Evolutionary conservation across 2,113 vertebrate genomes (phyloP).

Genomic region (Petrocephalus microphthalmus): DNA sequence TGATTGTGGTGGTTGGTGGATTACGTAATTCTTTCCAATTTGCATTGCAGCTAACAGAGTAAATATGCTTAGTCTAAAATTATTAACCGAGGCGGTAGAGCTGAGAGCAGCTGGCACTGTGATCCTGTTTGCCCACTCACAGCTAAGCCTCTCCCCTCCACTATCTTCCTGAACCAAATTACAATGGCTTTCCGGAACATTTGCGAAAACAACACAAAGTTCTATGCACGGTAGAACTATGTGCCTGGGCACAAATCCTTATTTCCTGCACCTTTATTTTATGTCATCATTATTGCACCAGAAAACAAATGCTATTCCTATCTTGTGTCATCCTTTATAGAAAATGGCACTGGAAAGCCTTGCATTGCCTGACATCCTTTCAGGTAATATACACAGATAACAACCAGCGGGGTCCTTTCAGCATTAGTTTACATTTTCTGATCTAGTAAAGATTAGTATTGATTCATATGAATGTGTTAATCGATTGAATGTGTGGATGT

Average conservation of each 20-base stretch:
- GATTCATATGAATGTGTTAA: background rate
- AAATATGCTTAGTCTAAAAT: background rate
- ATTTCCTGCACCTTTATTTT: background rate
- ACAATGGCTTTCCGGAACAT: background rate
- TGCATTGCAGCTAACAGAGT: background rate
- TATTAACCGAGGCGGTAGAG: background rate
- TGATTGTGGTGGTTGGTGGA: background rate
- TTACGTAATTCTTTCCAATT: background rate
- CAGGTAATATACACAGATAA: background rate
- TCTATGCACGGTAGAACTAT: background rate
- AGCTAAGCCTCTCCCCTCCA: background rate
- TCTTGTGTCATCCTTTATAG: background rate
- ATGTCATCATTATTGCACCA: background rate
- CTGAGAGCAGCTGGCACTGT: background rate
- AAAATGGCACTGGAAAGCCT: background rate
- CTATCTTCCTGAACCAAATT: background rate
- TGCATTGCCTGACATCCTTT: background rate
- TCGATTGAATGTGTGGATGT: background rate
- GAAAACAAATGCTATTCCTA: background rate
- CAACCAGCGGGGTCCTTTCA: background rate
- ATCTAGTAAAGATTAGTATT: background rate
- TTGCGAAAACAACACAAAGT: constrained; percentile 1
- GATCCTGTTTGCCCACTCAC: background rate
- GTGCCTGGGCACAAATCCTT: background rate
- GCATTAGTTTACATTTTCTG: background rate